A percentile compares a stretch with the other conserved stretches of the same genome.
phyloP scores from a whole-genome alignment of 2,888 invertebrate genomes.

The Ditylenchus weischeri region DNA sequence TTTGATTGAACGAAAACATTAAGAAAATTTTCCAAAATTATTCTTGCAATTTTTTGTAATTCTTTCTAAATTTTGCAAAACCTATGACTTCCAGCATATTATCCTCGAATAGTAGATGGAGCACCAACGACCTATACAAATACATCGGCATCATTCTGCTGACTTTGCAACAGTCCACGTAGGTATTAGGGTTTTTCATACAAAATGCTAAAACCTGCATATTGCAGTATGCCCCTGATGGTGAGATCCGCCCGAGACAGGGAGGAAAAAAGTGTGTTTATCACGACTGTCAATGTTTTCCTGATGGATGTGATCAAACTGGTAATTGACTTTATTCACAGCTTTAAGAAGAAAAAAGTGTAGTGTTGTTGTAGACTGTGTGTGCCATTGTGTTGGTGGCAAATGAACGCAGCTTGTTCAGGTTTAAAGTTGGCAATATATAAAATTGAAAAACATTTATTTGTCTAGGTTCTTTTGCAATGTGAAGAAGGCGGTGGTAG shows the following conservation, averaged over 20 bases:
- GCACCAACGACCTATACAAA: conserved; percentile 4
- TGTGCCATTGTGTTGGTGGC: conserved; percentile 45
- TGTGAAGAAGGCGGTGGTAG: conserved; percentile 41
- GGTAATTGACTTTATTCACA: background rate
- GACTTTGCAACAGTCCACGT: conserved; percentile 17
- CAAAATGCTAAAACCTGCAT: conserved; percentile 4
- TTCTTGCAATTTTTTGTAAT: no score
- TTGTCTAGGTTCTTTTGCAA: conserved; percentile 41
- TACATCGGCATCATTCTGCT: conserved; percentile 10
- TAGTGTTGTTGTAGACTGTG: conserved; percentile 9
- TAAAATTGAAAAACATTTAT: no score
- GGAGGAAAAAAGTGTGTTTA: conserved; percentile 44
- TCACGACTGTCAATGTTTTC: conserved; percentile 57
- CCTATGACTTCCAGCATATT: background rate
- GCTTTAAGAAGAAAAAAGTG: no score
- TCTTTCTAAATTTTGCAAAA: no score
- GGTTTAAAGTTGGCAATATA: conserved; percentile 27
- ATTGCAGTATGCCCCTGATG: conserved; percentile 56
- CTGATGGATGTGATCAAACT: conserved; percentile 56
- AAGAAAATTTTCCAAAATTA: no score
- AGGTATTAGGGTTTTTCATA: background rate
- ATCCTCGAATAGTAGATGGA: background rate
- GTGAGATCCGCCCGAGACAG: conserved; percentile 51
- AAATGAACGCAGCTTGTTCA: conserved; percentile 35
- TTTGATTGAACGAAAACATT: no score